A percentile compares a stretch with the other conserved stretches of the same genome.
Conservation (phyloP, 2,797 vertebrate species). For the Sebastes reedi region DNA sequence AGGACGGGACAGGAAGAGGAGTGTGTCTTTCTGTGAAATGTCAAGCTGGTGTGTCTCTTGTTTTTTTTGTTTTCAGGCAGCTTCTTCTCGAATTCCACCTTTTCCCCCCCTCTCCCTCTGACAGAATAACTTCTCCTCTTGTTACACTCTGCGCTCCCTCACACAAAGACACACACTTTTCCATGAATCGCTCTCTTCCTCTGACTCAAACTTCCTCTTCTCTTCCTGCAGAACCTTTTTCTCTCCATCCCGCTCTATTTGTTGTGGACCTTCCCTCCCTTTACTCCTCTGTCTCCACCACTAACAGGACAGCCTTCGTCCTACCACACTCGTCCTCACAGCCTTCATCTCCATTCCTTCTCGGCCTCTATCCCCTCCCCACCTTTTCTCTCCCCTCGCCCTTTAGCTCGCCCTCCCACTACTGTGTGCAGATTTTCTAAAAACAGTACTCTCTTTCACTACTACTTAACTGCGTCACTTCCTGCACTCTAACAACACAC, state of each 20-base stretch:
- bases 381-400: constrained; percentile 18
- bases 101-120: constrained; percentile 50
- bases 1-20: not conserved
- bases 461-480: constrained; percentile 64
- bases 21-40: constrained; percentile 29
- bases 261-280: constrained; percentile 10
- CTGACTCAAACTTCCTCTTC: constrained; percentile 32
- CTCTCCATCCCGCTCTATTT: constrained; percentile 24
- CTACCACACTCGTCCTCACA: not conserved
- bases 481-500: constrained; percentile 15
- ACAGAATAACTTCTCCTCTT: constrained; percentile 55
- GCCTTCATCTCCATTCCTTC: constrained; percentile 33
- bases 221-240: constrained; percentile 27
- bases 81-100: constrained; percentile 60
- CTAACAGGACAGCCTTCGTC: not conserved
- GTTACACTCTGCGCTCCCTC: constrained; percentile 34
- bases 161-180: constrained; percentile 31
- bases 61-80: constrained; percentile 3
- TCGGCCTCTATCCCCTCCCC: not conserved
- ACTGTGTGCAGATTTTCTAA: constrained; percentile 62
- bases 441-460: constrained; percentile 80
- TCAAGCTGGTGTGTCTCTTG: constrained; percentile 34
- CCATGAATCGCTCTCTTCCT: constrained; percentile 50
- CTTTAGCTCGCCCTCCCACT: constrained; percentile 32
- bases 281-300: not conserved